Conservation (phyloP, 2,797 vertebrate species). For the Cercopithecus hamlyni region DNA sequence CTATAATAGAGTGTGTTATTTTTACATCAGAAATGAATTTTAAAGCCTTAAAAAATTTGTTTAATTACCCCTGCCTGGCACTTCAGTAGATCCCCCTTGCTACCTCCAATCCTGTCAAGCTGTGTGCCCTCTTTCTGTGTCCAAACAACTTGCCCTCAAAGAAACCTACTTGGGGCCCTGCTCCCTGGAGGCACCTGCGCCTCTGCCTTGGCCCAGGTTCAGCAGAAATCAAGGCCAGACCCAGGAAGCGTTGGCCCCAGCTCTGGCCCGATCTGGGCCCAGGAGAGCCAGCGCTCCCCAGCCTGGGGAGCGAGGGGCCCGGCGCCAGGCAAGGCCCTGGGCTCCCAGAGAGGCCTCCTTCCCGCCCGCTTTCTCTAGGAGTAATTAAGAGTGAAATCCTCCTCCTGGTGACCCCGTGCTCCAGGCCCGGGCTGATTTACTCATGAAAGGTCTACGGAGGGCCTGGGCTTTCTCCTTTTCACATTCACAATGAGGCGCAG, state of each 20-base stretch:
- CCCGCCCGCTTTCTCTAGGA: slow-evolving; percentile 83
- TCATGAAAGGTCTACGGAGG: slow-evolving; percentile 87
- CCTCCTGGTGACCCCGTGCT: slow-evolving; percentile 85
- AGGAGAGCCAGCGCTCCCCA: background rate
- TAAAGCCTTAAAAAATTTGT: background rate
- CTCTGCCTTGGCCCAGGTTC: slow-evolving; percentile 21
- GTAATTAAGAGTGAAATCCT: slow-evolving; percentile 88
- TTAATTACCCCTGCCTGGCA: background rate
- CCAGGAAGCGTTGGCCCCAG: background rate
- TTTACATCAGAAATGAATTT: slow-evolving; percentile 1
- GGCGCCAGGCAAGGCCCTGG: background rate
- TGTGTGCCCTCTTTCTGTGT: background rate
- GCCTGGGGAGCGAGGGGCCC: background rate
- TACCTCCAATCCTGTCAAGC: background rate
- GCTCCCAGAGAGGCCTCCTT: slow-evolving; percentile 50
- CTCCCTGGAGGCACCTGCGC: slow-evolving; percentile 64
- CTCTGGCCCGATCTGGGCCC: background rate
- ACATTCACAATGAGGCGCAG: slow-evolving; percentile 84
- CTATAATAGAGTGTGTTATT: background rate
- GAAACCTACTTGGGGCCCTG: slow-evolving; percentile 39
- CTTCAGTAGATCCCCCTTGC: background rate
- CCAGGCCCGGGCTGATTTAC: slow-evolving; percentile 86
- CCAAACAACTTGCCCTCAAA: background rate
- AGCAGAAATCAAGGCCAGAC: background rate
- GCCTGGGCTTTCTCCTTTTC: slow-evolving; percentile 85